A percentile compares a stretch with the other conserved stretches of the same genome.
Evolutionary conservation across 2,797 vertebrate genomes (phyloP).

Genomic region (Pempheris klunzingeri): DNA sequence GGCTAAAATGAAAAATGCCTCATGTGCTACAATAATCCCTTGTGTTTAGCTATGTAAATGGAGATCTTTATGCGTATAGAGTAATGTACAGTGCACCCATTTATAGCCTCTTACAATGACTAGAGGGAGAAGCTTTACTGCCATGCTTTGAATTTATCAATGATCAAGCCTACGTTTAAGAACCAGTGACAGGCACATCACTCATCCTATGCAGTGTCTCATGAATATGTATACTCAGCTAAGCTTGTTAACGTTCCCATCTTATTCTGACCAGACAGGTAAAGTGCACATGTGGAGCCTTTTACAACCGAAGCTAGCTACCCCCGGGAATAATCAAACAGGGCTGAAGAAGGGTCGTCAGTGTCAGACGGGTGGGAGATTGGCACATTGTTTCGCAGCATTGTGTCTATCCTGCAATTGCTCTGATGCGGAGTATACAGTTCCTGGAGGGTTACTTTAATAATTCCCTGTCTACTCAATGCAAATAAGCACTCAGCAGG

Average conservation of each 20-base stretch:
- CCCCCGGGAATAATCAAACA: slow-evolving; percentile 34
- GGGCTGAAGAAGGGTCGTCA: not conserved
- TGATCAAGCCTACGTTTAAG: slow-evolving; percentile 53
- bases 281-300: slow-evolving; percentile 57
- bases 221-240: slow-evolving; percentile 70
- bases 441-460: slow-evolving; percentile 44
- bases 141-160: slow-evolving; percentile 23
- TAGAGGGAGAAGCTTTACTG: slow-evolving; percentile 3
- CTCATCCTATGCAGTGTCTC: slow-evolving; percentile 46
- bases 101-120: slow-evolving; percentile 19
- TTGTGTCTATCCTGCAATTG: not conserved
- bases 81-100: slow-evolving; percentile 1
- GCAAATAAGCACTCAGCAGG: slow-evolving; percentile 70
- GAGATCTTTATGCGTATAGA: not conserved
- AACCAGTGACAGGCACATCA: slow-evolving; percentile 56
- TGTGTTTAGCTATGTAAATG: slow-evolving; percentile 15
- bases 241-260: slow-evolving; percentile 66
- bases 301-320: slow-evolving; percentile 20
- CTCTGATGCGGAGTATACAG: slow-evolving; percentile 12
- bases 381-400: not conserved
- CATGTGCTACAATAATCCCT: slow-evolving; percentile 15
- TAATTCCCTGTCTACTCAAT: slow-evolving; percentile 62
- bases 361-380: not conserved
- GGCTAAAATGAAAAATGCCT: slow-evolving; percentile 1
- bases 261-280: slow-evolving; percentile 60